Base-by-base conservation (phyloP, 2,888 invertebrate species). In the Caprella mutica region DNA sequence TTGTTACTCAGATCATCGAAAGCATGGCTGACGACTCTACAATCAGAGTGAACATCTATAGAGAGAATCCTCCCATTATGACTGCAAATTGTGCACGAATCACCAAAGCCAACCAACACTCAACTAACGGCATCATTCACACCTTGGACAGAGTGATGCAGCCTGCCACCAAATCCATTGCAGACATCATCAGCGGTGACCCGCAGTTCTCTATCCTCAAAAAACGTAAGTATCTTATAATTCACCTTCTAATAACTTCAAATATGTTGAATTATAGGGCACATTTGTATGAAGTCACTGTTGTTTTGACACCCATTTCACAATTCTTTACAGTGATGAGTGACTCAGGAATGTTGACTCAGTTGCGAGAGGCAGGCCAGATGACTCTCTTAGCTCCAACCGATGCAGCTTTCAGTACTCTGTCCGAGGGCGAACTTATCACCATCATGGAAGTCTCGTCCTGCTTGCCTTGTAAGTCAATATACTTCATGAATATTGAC, bases 31-130 rank as follows among this genome's bases (percentile, higher is more conserved):
- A 65, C 71, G 76, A 77, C 64, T 75, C 76, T 39, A 73, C 76
- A 21, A 75, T 81, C 51, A 70, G 80, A 53, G 74, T 81, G 65
- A 81, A 81, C 69, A 74, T 77, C 33, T 81, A 79, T 68, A 75
- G 76, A 55, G 74, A 75, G 2, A 74, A 76, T 33, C 72, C 71
- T 58, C 76, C 75, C 63, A 72, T 72, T 61, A 69, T 80, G 26
- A 83, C 84, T 5, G 83, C 81, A 9, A 85, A 85, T 70, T 85
- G 85, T 70, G 79, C 79, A 21, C 77, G 77, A 50, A 72, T 85
- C 30, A 75, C 74, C 33, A 78, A 78, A 59, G 72, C 77, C 27
- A 81, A 85, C 70, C 78, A 80, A 67, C 72, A 79, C 53, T 80
- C 83, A 1, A 77, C 77, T 40, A 81, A 82, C 68, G 84, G 83